Conservation (phyloP, 2,797 vertebrate genomes). For the Microcaecilia unicolor region DNA sequence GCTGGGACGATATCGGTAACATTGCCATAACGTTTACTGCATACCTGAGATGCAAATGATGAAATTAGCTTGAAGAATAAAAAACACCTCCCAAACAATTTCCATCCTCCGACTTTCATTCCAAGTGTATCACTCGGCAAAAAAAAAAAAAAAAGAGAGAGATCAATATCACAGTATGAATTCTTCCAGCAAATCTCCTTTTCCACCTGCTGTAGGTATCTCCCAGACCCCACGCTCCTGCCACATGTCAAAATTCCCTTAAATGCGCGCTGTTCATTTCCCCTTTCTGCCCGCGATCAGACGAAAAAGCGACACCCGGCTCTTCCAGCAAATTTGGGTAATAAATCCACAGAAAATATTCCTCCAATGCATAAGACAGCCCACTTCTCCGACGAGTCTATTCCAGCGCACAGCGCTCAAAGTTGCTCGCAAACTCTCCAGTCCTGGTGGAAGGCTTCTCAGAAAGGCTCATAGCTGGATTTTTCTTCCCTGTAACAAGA, state of each 20-base stretch:
- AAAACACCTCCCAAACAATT: constrained; percentile 94
- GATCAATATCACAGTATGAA: constrained; percentile 73
- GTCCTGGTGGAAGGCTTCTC: constrained; percentile 41
- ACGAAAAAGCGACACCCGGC: constrained; percentile 27
- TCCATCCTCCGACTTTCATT: constrained; percentile 94
- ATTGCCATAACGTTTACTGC: no score
- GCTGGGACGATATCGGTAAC: no score
- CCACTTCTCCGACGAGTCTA: constrained; percentile 21
- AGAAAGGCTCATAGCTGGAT: background rate
- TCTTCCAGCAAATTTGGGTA: constrained; percentile 41
- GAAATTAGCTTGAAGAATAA: constrained; percentile 93
- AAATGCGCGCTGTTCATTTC: constrained; percentile 39
- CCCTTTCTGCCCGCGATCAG: constrained; percentile 33
- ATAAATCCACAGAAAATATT: constrained; percentile 46
- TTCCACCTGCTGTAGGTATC: constrained; percentile 69
- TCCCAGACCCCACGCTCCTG: constrained; percentile 75
- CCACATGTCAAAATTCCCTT: constrained; percentile 72
- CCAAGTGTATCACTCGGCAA: constrained; percentile 84
- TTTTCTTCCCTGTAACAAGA: constrained; percentile 20
- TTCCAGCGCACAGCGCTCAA: constrained; percentile 26
- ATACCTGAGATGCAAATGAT: constrained; percentile 94
- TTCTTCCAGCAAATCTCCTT: constrained; percentile 66
- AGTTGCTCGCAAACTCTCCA: constrained; percentile 33
- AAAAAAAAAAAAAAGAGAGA: constrained; percentile 44
- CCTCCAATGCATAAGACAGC: constrained; percentile 57